Base-by-base conservation (phyloP, 1,140 invertebrate genomes). In the Drepana arcuata region DNA sequence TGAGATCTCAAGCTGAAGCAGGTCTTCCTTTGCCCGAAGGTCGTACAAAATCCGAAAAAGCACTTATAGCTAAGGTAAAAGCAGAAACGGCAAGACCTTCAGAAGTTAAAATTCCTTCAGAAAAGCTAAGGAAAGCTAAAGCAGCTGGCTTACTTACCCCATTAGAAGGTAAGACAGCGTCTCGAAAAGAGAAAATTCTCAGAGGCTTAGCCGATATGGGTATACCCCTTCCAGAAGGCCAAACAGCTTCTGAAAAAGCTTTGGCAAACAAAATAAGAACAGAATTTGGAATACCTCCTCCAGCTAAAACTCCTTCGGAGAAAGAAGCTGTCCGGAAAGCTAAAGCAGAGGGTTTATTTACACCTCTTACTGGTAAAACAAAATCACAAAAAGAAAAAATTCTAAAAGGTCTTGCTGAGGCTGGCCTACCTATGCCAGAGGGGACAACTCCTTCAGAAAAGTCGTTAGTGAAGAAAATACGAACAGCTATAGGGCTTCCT, bases 101-200 rank as follows among this genome's bases (percentile, higher is more conserved):
- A n/a, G 40, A n/a, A n/a, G n/a, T n/a, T n/a, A n/a, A n/a, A n/a
- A n/a, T n/a, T n/a, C 42, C 35, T 9, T 3, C 35, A 1, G 12
- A 41, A 7, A 33, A 34, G 10, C 51, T 34, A 37, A 25, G 23
- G n/a, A 56, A 44, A 36, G 28, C 47, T 6, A 33, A 49, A 45
- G 46, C 40, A 7, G 33, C 24, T 6, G 56, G 56, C 7, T 4
- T 54, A 6, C 42, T 58, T 13, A 41, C 39, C 4, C 49, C 57
- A 9, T 34, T 58, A 26, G 34, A 55, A 46, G 55, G 49, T 7
- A 61, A 61, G 44, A 25, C 18, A 21, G n/a, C n/a, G n/a, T n/a
- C n/a, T n/a, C n/a, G n/a, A n/a, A n/a, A n/a, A n/a, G n/a, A n/a
- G n/a, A n/a, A n/a, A n/a, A n/a, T n/a, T n/a, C n/a, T n/a, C n/a